Evolutionary conservation across 2,888 invertebrate genomes (phyloP).

Genomic region (Drosophila lutescens): DNA sequence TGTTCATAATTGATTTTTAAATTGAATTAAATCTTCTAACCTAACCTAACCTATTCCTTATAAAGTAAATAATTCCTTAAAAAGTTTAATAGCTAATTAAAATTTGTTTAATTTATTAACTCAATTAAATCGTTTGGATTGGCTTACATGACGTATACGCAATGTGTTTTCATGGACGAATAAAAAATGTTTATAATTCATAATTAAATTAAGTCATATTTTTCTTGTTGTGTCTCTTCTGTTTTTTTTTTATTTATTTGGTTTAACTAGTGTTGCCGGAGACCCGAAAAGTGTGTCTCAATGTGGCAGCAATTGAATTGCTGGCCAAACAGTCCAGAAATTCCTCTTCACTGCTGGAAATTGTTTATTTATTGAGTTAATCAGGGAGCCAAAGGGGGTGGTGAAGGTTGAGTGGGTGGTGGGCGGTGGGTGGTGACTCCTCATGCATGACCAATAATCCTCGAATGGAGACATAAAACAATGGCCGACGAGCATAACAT

Average conservation of each 20-base stretch:
- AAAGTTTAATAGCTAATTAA: no score
- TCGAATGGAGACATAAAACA: conserved; percentile 56
- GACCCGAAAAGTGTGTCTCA: neutral
- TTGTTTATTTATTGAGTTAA: conserved; percentile 41
- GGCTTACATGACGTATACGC: neutral
- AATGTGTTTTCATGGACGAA: neutral
- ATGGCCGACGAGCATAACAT: conserved; percentile 55
- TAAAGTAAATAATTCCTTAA: no score
- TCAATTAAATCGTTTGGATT: no score
- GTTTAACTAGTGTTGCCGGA: no score
- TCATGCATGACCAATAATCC: conserved; percentile 51
- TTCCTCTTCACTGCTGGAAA: neutral
- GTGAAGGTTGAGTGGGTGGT: neutral
- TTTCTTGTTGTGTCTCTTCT: neutral
- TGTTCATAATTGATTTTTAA: neutral
- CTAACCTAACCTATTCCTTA: no score
- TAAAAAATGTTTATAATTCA: neutral
- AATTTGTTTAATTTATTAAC: no score
- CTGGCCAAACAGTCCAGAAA: conserved; percentile 13
- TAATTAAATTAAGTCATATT: neutral
- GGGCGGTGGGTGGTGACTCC: conserved; percentile 5
- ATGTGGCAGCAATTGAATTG: conserved; percentile 13
- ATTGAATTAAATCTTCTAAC: no score
- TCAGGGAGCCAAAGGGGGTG: conserved; percentile 5
- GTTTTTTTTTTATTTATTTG: neutral